Percentiles rank a stretch among this genome's conserved stretches.
These are phyloP conservation scores for Tadarida brasiliensis DNA, from an alignment of 2,797 vertebrate species.

Conservation along the genomic window DNA sequence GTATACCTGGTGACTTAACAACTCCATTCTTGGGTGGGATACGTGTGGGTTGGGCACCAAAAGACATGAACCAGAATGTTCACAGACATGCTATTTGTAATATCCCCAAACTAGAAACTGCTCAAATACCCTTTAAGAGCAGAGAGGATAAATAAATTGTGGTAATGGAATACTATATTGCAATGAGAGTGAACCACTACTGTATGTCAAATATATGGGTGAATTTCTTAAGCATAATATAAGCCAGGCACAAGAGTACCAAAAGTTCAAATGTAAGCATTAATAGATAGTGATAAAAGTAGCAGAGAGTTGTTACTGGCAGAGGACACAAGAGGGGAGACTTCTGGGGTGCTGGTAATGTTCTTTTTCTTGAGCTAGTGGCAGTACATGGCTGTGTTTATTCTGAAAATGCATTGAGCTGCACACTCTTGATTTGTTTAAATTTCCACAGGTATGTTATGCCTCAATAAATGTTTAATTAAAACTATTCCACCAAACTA, in stretches of 20 bases:
- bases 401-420: neutral
- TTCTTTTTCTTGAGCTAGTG: neutral
- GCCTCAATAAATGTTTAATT: neutral
- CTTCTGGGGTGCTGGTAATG: neutral
- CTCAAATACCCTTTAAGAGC: neutral
- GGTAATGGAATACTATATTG: neutral
- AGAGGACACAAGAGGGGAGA: neutral
- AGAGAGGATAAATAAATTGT: neutral
- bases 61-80: neutral
- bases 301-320: neutral
- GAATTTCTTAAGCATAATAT: neutral
- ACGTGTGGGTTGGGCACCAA: neutral
- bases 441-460: neutral
- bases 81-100: neutral
- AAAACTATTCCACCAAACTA: neutral
- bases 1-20: neutral
- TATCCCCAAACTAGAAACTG: neutral
- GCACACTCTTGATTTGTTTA: neutral
- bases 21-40: neutral
- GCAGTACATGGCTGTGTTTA: neutral
- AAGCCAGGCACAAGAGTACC: neutral
- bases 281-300: neutral
- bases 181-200: neutral
- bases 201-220: neutral
- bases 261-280: constrained; percentile 25